Evolutionary conservation across 1,140 invertebrate genomes (phyloP), one percentile per base, ranked within the genome.

Genomic region (Heliconius eleuchia): DNA sequence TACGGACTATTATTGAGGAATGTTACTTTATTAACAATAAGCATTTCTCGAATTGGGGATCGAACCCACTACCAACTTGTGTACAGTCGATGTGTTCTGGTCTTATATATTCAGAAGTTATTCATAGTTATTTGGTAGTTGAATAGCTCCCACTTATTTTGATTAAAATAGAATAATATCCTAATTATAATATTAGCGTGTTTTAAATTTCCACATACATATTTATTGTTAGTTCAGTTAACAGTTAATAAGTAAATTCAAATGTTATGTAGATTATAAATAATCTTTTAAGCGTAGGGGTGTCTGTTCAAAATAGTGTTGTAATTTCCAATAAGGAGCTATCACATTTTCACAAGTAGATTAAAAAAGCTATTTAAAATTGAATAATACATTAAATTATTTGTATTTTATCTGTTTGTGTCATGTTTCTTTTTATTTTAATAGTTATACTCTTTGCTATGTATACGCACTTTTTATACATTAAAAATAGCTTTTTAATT

Each of bases 381-480:
- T 46, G 13, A 16, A 46, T 46, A 46, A 16, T 5, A 46, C 13
- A 60, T 23, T 23, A 8, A 23, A 11, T 27, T 66, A 66, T 66
- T 66, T 13, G 27, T 27, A n/a, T 60, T 11, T 27, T 11, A 60
- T 60, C n/a, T 60, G n/a, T 27, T 66, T 66, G 27, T 30, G 3
- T 66, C 4, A 27, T 27, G 3, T 66, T 66, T 30, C 30, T 27
- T 66, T 30, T 66, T 16, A 30, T 60, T 60, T 27, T 66, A 23
- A 66, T 66, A 66, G 23, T 16, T 30, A 23, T 66, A 30, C 27
- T 30, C 60, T 66, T 52, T 66, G 60, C 60, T 66, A 66, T 66
- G 60, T 66, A 66, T 66, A 66, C 60, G 60, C 60, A 66, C 60
- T 66, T 66, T 60, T 66, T 27, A 66, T 66, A 66, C 23, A 30